Evolutionary conservation across 1,140 invertebrate species (phyloP).

Genomic region (Leptinotarsa texana): DNA sequence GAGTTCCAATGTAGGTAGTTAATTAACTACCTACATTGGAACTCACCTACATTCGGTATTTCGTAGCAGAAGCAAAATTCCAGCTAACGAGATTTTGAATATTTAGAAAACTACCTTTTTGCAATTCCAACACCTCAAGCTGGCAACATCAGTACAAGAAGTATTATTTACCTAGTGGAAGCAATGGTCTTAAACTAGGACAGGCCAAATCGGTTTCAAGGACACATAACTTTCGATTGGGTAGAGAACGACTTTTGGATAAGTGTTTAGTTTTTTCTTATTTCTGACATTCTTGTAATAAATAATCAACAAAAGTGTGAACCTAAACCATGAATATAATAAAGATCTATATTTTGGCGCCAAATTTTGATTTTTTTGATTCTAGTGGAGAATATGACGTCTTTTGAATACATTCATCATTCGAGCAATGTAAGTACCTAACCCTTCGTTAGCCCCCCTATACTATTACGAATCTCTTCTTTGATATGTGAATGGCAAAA

Average conservation of each 20-base stretch:
- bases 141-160: neutral
- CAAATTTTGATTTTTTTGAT: neutral
- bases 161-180: neutral
- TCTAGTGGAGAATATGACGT: neutral
- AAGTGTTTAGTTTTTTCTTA: constrained; percentile 14
- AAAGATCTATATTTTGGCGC: neutral
- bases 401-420: neutral
- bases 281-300: constrained; percentile 7
- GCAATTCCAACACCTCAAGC: neutral
- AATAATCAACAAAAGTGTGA: neutral
- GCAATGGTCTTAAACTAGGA: neutral
- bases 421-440: neutral
- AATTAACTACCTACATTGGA: constrained; percentile 3
- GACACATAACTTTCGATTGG: neutral
- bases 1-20: too few relatives aligned
- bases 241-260: neutral
- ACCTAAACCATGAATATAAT: neutral
- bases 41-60: neutral
- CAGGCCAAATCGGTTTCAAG: constrained; percentile 10
- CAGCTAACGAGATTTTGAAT: neutral
- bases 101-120: neutral
- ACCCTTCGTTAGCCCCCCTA: neutral
- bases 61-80: constrained; percentile 12
- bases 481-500: constrained; percentile 1
- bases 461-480: neutral